Evolutionary conservation across 2,797 vertebrate species (phyloP), one percentile per base, ranked within the genome.

Genomic region (Enteromius treurensis): DNA sequence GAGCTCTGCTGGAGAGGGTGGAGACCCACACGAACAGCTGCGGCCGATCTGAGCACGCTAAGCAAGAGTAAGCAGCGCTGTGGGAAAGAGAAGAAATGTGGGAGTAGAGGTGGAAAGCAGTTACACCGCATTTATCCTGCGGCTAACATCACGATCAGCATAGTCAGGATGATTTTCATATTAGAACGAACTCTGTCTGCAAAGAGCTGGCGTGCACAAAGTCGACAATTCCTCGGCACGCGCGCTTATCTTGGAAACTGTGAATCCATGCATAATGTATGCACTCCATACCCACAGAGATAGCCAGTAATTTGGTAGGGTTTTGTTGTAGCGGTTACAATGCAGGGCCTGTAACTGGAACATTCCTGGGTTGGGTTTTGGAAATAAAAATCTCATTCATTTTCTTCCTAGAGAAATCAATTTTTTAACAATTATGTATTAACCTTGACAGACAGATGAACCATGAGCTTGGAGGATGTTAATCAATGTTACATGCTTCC

Each of bases 1-100:
- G 79, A 62, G 55, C 55, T 86, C 80, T 77, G 40, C 70, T 80
- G 80, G 81, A 86, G 73, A 85, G 68, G 77, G 85, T 37, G n/a
- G 23, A 81, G 84, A 77, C 77, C 74, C 62, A 70, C 62, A 60
- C 32, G 65, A 85, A 84, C 90, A 92, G 85, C 89, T 87, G 88
- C 77, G 70, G 64, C 81, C 73, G 80, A 53, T 90, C 83, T 87
- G 85, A 89, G 84, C 74, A 71, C 81, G 58, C 82, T 87, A 83
- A 87, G 86, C 73, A 64, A 86, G 85, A 88, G 84, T 29, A 77
- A 58, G 84, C 45, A 0, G 67, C 15, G 7, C 40, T 81, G 79
- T 77, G 71, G 67, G 74, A 49, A 47, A 74, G 53, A 53, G 2
- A 60, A 77, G 80, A 65, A 85, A 34, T 80, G 71, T 80, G 71